These are phyloP conservation scores for Corythornis vintsioides DNA, from an alignment of 2,113 vertebrate species.

Conservation along the genomic window DNA sequence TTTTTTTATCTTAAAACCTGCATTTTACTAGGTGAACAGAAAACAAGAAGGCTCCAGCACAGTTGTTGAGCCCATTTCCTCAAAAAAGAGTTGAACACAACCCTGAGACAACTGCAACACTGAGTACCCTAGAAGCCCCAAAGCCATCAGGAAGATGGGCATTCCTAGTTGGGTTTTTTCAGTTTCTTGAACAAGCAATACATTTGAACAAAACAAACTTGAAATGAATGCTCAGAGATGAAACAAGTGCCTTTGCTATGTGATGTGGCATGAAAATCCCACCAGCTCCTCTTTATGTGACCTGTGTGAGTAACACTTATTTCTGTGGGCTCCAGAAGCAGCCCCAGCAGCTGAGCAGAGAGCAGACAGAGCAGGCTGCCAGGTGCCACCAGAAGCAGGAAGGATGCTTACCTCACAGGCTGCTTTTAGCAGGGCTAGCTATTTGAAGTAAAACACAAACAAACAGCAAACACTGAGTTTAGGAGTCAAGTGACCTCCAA, in stretches of 20 bases:
- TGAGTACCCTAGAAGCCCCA: background rate
- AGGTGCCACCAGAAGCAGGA: background rate
- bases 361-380: background rate
- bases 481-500: background rate
- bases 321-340: background rate
- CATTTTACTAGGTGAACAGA: background rate
- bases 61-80: fast-evolving
- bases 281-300: background rate
- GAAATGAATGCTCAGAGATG: background rate
- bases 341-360: background rate
- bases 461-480: background rate
- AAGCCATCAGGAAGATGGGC: background rate
- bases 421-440: background rate
- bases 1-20: background rate
- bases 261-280: background rate
- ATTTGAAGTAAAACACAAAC: background rate
- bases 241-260: background rate
- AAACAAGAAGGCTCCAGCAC: background rate
- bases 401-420: background rate
- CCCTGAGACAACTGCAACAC: background rate
- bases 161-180: background rate
- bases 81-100: background rate
- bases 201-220: background rate
- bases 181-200: background rate
- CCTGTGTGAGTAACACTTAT: background rate